These are phyloP conservation scores for Platynereis dumerilii DNA, from an alignment of 2,888 invertebrate genomes.

Conservation along the genomic window DNA sequence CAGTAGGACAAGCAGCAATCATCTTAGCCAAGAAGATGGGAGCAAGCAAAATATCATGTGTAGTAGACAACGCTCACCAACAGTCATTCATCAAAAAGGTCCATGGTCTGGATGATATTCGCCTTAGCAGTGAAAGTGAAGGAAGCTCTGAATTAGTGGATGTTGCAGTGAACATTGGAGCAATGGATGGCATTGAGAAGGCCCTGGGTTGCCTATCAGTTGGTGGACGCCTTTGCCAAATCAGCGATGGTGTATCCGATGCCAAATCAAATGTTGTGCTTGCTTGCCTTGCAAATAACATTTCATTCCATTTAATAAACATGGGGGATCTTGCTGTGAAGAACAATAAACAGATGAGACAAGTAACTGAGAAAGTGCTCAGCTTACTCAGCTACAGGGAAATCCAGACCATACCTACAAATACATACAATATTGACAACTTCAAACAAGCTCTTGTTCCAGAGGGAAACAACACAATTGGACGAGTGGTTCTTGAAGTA, in stretches of 20 bases:
- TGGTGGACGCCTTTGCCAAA: constrained; percentile 11
- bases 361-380: background rate
- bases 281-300: constrained; percentile 14
- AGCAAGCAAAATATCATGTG: constrained; percentile 3
- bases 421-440: constrained; percentile 4
- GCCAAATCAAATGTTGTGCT: constrained; percentile 3
- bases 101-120: background rate
- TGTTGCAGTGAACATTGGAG: constrained; percentile 4
- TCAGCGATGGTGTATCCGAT: background rate
- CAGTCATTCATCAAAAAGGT: background rate
- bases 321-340: constrained; percentile 17
- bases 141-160: background rate
- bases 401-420: constrained; percentile 15
- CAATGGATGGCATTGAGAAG: background rate
- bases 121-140: too few relatives aligned
- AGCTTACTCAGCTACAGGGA: constrained; percentile 9
- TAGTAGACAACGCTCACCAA: background rate
- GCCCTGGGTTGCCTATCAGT: constrained; percentile 2
- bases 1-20: constrained; percentile 9
- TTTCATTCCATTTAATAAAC: constrained; percentile 15
- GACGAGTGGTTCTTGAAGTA: constrained; percentile 21
- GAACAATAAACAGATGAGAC: constrained; percentile 5
- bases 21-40: constrained; percentile 2
- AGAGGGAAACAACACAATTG: constrained; percentile 10
- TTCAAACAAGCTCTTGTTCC: background rate